These are phyloP conservation scores for Choristoneura rosaceana DNA, from an alignment of 2,888 invertebrate species.

Conservation along the genomic window DNA sequence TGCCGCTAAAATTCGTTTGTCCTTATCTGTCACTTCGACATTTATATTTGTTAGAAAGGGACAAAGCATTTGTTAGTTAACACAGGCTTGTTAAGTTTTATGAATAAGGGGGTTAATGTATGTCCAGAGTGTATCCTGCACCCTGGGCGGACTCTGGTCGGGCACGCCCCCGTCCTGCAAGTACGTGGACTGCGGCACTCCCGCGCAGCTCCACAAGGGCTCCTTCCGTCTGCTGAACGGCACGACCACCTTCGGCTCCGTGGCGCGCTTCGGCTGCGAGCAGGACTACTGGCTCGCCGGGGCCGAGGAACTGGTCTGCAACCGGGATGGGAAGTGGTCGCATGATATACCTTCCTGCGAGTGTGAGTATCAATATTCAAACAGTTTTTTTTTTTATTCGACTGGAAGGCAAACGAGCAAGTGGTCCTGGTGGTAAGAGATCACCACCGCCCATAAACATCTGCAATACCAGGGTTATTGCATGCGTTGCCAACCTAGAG, in stretches of 20 bases:
- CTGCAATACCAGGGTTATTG: no score
- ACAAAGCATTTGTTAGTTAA: no score
- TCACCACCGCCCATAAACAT: no score
- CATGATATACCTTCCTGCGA: conserved; percentile 94
- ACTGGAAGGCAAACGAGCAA: no score
- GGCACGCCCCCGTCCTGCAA: conserved; percentile 92
- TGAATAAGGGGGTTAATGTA: no score
- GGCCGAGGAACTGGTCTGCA: conserved; percentile 89
- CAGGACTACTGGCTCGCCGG: conserved; percentile 94
- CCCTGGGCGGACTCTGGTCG: conserved; percentile 94
- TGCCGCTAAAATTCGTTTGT: no score
- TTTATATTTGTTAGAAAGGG: no score
- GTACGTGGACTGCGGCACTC: conserved; percentile 94
- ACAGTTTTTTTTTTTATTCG: no score
- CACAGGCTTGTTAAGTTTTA: no score
- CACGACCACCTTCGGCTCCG: conserved; percentile 92
- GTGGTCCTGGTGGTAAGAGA: no score
- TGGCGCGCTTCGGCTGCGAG: conserved; percentile 92
- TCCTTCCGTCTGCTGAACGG: conserved; percentile 89
- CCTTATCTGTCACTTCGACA: no score
- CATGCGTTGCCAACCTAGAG: no score
- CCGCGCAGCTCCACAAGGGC: conserved; percentile 92
- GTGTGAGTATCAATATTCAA: conserved; percentile 81
- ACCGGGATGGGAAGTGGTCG: conserved; percentile 94
- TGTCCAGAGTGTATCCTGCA: conserved; percentile 91